Percentiles rank a stretch among this genome's conserved stretches.
Conservation (phyloP, 2,797 vertebrate species). For the Dendrocincla fuliginosa region DNA sequence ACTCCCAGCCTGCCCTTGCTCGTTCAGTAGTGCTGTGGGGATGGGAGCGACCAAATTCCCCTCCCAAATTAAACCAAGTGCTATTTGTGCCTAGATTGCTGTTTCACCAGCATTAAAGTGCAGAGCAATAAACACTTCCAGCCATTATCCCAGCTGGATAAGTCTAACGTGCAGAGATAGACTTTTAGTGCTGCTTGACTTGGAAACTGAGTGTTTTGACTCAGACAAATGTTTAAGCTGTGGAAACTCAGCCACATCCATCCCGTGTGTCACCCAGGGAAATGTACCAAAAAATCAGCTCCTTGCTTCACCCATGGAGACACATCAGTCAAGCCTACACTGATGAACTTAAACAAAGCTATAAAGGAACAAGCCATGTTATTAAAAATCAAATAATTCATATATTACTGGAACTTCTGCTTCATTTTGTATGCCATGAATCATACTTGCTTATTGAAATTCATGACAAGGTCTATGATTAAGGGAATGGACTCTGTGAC, state of each 20-base stretch:
- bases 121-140: background rate
- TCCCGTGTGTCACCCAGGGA: background rate
- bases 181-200: background rate
- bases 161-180: background rate
- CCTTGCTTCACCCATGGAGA: background rate
- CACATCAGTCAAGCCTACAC: constrained; percentile 43
- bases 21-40: background rate
- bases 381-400: constrained; percentile 65
- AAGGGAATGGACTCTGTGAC: constrained; percentile 20
- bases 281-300: constrained; percentile 23
- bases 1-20: background rate
- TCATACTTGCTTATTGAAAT: constrained; percentile 36
- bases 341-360: constrained; percentile 36
- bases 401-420: constrained; percentile 32
- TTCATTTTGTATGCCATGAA: constrained; percentile 40
- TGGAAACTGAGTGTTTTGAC: background rate
- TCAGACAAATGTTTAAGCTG: background rate
- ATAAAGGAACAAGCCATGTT: constrained; percentile 30
- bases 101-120: background rate
- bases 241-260: background rate
- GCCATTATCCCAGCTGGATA: background rate
- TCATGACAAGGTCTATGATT: background rate
- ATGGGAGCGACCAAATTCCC: background rate
- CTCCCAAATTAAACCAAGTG: background rate
- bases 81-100: background rate